phyloP scores from a whole-genome alignment of 2,888 invertebrate genomes.

The Agrochola circellaris region DNA sequence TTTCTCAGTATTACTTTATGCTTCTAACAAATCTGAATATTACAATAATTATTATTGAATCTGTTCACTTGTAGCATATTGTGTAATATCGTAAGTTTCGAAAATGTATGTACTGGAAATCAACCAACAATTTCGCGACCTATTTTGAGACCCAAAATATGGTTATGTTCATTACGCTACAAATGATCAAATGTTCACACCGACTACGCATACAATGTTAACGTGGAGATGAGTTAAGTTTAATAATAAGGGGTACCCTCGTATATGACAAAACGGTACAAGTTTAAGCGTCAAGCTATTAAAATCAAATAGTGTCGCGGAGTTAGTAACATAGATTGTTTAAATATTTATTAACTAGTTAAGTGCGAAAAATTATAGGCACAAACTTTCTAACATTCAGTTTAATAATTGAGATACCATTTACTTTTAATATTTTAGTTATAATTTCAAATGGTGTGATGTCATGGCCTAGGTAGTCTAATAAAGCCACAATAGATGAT shows the following conservation, averaged over 20 bases:
- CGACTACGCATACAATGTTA: constrained; percentile 53
- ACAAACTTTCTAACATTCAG: constrained; percentile 64
- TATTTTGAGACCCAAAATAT: constrained; percentile 18
- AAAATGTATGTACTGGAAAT: constrained; percentile 20
- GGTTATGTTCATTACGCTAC: constrained; percentile 34
- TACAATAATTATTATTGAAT: constrained; percentile 42
- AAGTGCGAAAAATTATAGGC: constrained; percentile 72
- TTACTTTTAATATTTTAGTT: constrained; percentile 37
- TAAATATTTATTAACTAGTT: constrained; percentile 62
- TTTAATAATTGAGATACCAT: constrained; percentile 59
- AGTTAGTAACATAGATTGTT: constrained; percentile 70
- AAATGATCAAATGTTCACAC: constrained; percentile 57
- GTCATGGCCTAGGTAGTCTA: constrained; percentile 70
- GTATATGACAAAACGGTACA: constrained; percentile 60
- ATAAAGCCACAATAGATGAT: constrained; percentile 67
- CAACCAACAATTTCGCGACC: constrained; percentile 10
- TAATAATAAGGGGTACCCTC: constrained; percentile 58
- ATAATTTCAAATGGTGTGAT: constrained; percentile 60
- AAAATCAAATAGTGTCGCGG: constrained; percentile 65
- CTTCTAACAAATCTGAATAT: constrained; percentile 60
- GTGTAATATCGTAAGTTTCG: constrained; percentile 15
- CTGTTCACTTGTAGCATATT: constrained; percentile 59
- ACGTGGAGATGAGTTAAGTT: constrained; percentile 55
- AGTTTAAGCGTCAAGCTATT: constrained; percentile 70
- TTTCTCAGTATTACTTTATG: constrained; percentile 68